phyloP scores from a whole-genome alignment of 2,888 invertebrate species.

The Raillietiella orientalis region DNA sequence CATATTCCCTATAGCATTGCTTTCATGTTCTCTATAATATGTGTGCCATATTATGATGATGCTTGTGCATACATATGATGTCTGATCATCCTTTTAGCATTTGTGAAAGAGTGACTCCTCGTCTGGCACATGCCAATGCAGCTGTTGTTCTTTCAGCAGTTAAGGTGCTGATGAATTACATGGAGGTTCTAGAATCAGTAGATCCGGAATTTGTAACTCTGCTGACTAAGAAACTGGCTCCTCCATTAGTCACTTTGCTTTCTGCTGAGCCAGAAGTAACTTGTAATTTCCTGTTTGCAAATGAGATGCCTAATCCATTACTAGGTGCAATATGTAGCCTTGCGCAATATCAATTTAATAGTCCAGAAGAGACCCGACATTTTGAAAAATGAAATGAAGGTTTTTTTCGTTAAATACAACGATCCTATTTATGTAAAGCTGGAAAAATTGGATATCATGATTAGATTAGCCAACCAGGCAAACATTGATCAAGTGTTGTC shows the following conservation, averaged over 20 bases:
- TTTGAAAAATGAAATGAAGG: conserved; percentile 98
- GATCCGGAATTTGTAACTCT: conserved; percentile 85
- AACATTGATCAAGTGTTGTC: conserved; percentile 95
- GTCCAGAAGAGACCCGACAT: conserved; percentile 97
- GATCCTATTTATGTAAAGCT: conserved; percentile 98
- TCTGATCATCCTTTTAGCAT: conserved; percentile 21
- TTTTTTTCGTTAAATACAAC: conserved; percentile 98
- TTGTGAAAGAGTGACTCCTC: conserved; percentile 83
- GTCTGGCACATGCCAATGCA: conserved; percentile 93
- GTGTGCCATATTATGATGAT: conserved; percentile 6
- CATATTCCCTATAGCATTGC: neutral
- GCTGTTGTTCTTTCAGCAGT: conserved; percentile 95
- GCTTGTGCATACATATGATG: conserved; percentile 3
- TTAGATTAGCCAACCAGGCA: conserved; percentile 79
- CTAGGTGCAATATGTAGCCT: conserved; percentile 84
- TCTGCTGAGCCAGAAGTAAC: conserved; percentile 72
- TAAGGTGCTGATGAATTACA: conserved; percentile 89
- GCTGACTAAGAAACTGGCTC: conserved; percentile 82
- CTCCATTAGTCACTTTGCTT: conserved; percentile 86
- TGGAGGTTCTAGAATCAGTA: conserved; percentile 81
- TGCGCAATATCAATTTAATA: conserved; percentile 91
- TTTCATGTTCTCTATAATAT: conserved; percentile 2
- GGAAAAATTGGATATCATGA: conserved; percentile 97
- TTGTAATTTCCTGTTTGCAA: conserved; percentile 3
- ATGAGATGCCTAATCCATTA: neutral